Evolutionary conservation across 2,113 vertebrate species (phyloP).

Genomic region (Leptobrachium leishanense): DNA sequence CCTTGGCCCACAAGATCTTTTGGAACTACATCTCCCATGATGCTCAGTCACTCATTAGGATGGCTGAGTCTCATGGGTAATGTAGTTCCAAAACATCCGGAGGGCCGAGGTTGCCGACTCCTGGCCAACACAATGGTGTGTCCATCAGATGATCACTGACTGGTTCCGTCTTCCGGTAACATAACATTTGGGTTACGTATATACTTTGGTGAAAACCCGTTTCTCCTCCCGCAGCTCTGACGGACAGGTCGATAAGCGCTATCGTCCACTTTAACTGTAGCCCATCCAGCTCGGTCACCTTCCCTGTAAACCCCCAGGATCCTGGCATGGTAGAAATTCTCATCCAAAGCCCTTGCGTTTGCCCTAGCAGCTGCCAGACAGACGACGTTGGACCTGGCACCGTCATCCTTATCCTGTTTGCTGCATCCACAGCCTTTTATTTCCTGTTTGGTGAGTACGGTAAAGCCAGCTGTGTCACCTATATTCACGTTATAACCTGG

Average conservation of each 20-base stretch:
- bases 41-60: too few species aligned
- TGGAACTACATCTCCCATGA: too few species aligned
- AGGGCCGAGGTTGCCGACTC: too few species aligned
- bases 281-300: conserved; percentile 50
- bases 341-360: conserved; percentile 69
- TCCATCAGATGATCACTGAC: too few species aligned
- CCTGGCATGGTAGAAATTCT: conserved; percentile 62
- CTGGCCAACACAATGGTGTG: too few species aligned
- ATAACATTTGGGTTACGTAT: too few species aligned
- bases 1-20: too few species aligned
- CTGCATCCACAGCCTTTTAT: conserved; percentile 56
- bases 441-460: conserved; percentile 63
- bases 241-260: conserved; percentile 47
- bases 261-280: conserved; percentile 69
- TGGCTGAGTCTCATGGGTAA: too few species aligned
- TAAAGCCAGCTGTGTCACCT: neutral
- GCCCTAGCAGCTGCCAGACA: conserved; percentile 62
- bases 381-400: conserved; percentile 65
- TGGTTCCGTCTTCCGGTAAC: too few species aligned
- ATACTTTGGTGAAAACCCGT: too few species aligned
- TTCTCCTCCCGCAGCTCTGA: neutral
- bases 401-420: conserved; percentile 69
- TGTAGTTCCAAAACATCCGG: too few species aligned
- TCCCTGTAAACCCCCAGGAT: conserved; percentile 35
- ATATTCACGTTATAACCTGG: too few species aligned